These are phyloP conservation scores for Candoia aspera DNA, from an alignment of 2,113 vertebrate genomes.

Conservation along the genomic window DNA sequence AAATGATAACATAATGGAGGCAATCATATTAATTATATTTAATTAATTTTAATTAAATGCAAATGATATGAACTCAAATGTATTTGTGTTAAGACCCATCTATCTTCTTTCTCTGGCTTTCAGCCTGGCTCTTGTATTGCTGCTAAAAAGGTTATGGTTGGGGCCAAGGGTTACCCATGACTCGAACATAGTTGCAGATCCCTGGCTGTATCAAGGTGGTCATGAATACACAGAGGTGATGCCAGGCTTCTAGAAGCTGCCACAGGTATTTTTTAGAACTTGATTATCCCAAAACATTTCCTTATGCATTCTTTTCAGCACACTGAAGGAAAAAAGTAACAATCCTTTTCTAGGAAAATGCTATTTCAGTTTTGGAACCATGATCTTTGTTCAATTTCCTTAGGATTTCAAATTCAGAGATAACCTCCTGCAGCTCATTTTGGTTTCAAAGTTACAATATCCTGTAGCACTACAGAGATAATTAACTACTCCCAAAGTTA, in stretches of 20 bases:
- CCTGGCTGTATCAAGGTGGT: background rate
- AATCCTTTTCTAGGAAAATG: conserved; percentile 1
- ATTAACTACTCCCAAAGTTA: conserved; percentile 44
- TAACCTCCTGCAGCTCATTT: conserved; percentile 40
- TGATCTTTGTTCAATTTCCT: conserved; percentile 38
- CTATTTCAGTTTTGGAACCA: conserved; percentile 8
- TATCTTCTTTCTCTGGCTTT: background rate
- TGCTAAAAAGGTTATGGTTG: background rate
- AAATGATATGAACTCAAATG: background rate
- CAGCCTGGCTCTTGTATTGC: background rate
- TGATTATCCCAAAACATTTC: background rate
- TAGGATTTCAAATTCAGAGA: conserved; percentile 35
- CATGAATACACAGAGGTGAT: background rate
- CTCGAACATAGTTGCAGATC: background rate
- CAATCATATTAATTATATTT: background rate
- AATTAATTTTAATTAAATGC: background rate
- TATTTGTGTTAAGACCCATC: background rate
- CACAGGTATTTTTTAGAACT: background rate
- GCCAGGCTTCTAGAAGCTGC: background rate
- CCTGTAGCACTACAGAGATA: conserved; percentile 38
- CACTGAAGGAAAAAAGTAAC: background rate
- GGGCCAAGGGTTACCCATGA: background rate
- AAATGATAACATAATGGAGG: background rate
- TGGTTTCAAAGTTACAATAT: conserved; percentile 42
- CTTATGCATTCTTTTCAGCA: background rate